These are phyloP conservation scores for Epistrophella euchroma DNA, from an alignment of 2,888 invertebrate species.

Conservation along the genomic window DNA sequence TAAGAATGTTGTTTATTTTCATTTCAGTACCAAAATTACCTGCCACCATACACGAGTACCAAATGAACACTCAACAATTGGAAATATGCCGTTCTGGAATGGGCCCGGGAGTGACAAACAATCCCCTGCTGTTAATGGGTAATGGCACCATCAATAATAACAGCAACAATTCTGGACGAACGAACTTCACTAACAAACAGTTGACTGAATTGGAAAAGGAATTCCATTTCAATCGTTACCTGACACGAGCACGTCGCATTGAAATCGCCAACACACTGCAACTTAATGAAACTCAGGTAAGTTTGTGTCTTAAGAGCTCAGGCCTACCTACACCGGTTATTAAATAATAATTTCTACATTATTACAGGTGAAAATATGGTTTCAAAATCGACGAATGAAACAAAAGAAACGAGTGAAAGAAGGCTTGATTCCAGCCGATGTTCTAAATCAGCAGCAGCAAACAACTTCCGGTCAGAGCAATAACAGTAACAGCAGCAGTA, in stretches of 20 bases:
- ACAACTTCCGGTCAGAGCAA: constrained; percentile 69
- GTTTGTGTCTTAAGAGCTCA: not conserved
- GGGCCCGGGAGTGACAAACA: constrained; percentile 77
- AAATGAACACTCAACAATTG: constrained; percentile 81
- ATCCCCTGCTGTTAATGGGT: constrained; percentile 79
- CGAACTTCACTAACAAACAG: constrained; percentile 99
- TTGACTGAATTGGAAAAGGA: constrained; percentile 99
- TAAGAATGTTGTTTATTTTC: constrained; percentile 6
- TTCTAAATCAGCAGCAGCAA: constrained; percentile 84
- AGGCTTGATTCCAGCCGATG: constrained; percentile 89
- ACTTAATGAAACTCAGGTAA: constrained; percentile 96
- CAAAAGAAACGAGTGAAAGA: constrained; percentile 99
- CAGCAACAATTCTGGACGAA: constrained; percentile 94
- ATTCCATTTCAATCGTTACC: constrained; percentile 99
- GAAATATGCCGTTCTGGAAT: constrained; percentile 81
- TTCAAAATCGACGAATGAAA: constrained; percentile 99
- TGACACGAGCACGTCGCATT: constrained; percentile 97
- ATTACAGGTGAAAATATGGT: constrained; percentile 95
- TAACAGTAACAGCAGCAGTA: constrained; percentile 77
- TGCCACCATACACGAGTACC: constrained; percentile 86
- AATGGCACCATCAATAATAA: constrained; percentile 80
- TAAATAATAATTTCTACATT: not conserved
- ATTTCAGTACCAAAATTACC: constrained; percentile 88
- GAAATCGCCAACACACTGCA: constrained; percentile 98
- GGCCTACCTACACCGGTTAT: not conserved